Evolutionary conservation across 2,797 vertebrate species (phyloP).

Genomic region (Philypnodon macrostomus): DNA sequence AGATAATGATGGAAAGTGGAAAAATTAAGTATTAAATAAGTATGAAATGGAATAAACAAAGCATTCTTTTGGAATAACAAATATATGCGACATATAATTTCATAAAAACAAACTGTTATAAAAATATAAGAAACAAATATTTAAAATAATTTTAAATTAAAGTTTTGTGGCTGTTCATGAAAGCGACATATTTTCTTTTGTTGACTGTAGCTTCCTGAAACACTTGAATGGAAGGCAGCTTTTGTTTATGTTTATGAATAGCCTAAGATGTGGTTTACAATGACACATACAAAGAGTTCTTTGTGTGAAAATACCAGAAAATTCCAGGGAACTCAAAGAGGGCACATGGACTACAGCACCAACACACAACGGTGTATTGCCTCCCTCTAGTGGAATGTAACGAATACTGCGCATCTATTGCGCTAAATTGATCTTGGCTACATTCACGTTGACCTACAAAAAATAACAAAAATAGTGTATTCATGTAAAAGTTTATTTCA

Average conservation of each 20-base stretch:
- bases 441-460: not conserved
- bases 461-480: slow-evolving; percentile 32
- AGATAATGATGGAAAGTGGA: not conserved
- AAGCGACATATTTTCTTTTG: too few species aligned
- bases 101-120: too few species aligned
- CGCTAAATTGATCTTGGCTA: too few species aligned
- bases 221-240: too few species aligned
- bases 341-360: not conserved
- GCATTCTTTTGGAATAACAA: too few species aligned
- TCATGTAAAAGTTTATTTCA: slow-evolving; percentile 86
- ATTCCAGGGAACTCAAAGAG: not conserved
- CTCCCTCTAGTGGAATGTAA: not conserved
- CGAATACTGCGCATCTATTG: not conserved
- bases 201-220: too few species aligned
- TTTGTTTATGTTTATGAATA: not conserved
- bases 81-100: too few species aligned
- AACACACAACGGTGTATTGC: not conserved
- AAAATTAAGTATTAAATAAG: too few species aligned
- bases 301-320: not conserved
- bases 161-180: too few species aligned
- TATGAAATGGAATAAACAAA: too few species aligned
- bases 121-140: too few species aligned
- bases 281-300: not conserved
- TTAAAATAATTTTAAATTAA: too few species aligned
- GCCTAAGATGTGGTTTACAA: not conserved